Evolutionary conservation across 2,888 invertebrate genomes (phyloP), one percentile per base, ranked within the genome.

Genomic region (Plutella xylostella): DNA sequence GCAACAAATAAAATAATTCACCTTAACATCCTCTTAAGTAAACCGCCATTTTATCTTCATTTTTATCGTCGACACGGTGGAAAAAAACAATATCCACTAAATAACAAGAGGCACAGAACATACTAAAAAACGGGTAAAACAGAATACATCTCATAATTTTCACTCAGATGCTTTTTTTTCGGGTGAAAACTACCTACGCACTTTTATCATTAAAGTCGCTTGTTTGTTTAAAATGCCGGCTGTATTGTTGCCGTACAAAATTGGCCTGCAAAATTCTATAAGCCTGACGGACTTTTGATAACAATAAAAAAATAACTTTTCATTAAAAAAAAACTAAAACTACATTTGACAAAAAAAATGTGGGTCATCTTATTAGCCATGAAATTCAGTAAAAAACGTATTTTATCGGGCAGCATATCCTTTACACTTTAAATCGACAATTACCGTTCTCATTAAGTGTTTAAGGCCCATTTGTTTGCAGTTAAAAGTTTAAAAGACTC

Each of bases 381-480:
- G n/a, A n/a, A n/a, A n/a, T n/a, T n/a, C 37, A 20, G 15, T 15
- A 28, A 17, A 39, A 39, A 22, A 39, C 15, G 25, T 15, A 22
- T 39, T 21, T 22, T 39, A 39, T 39, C 25, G n/a, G 11, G 19
- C 3, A n/a, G 11, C 22, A 14, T 7, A 22, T 14, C 17, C 25
- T 22, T 22, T 17, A 7, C 6, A 14, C 34, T 34, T 35, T 15
- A 15, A 19, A 22, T 34, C 34, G 18, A 31, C 42, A 42, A 42
- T 30, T 42, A 42, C 31, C 15, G 43, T 46, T 22, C 51, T 59
- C 57, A 62, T 65, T 68, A 63, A 56, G 48, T 51, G 56, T 56
- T 58, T 57, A 60, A 65, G 53, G 53, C 55, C 55, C 59, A 62
- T 45, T 63, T 58, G 55, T 60, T 59, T 50, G 55, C 51, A 19